Conservation (phyloP, 2,113 vertebrate species). For the Aptenodytes patagonicus region DNA sequence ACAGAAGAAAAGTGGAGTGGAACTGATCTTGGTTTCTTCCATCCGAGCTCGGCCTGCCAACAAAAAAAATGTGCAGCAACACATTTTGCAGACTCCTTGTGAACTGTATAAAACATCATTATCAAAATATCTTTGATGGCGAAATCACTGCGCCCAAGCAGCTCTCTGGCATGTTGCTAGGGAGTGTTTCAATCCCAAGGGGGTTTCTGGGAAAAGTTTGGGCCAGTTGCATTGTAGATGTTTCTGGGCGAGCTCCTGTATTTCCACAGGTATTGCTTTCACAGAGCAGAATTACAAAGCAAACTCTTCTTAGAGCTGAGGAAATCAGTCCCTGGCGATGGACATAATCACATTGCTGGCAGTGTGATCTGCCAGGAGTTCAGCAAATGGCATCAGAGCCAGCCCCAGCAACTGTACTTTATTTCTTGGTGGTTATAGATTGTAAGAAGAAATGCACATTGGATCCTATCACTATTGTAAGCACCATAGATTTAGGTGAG, state of each 20-base stretch:
- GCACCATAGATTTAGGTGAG: neutral
- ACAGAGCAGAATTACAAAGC: neutral
- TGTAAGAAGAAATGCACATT: neutral
- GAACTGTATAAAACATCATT: neutral
- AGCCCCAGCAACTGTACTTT: neutral
- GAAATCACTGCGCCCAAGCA: neutral
- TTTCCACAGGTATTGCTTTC: neutral
- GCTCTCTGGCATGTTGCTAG: neutral
- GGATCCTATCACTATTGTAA: neutral
- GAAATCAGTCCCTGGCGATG: neutral
- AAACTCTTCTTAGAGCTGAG: neutral
- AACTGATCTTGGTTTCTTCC: neutral
- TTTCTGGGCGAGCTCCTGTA: neutral
- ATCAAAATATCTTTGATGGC: neutral
- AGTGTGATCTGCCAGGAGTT: neutral
- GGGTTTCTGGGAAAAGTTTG: neutral
- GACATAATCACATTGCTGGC: neutral
- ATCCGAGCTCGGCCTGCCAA: neutral
- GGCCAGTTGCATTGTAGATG: neutral
- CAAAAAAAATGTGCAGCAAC: neutral
- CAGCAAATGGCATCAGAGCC: neutral
- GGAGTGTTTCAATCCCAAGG: neutral
- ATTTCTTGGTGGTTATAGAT: neutral
- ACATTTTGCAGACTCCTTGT: neutral
- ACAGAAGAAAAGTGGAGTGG: neutral